phyloP scores from a whole-genome alignment of 2,113 vertebrate genomes.

The Riparia riparia region DNA sequence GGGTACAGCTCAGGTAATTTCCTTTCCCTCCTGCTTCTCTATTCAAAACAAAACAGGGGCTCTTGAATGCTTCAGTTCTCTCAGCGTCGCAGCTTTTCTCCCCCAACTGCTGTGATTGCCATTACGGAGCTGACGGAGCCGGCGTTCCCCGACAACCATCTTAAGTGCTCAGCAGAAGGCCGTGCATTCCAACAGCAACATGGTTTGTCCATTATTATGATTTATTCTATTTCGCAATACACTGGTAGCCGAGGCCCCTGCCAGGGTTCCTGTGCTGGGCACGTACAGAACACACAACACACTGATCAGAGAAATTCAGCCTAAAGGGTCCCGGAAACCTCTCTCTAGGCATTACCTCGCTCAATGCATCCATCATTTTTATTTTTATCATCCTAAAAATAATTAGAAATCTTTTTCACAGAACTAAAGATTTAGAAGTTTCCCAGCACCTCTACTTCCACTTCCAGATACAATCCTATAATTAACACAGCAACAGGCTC shows the following conservation, averaged over 20 bases:
- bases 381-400: not conserved
- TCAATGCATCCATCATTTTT: not conserved
- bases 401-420: not conserved
- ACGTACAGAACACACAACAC: not conserved
- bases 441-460: not conserved
- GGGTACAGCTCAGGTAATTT: not conserved
- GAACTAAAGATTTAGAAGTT: not conserved
- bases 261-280: not conserved
- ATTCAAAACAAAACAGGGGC: not conserved
- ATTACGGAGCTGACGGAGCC: not conserved
- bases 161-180: not conserved
- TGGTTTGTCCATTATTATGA: not conserved
- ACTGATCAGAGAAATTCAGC: not conserved
- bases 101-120: not conserved
- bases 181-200: not conserved
- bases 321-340: not conserved
- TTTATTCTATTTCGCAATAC: slow-evolving; percentile 8
- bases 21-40: not conserved
- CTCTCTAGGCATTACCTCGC: not conserved
- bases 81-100: not conserved
- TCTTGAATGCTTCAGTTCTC: not conserved
- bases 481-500: not conserved
- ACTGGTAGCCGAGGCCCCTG: not conserved
- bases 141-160: not conserved
- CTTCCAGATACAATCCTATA: not conserved